These are phyloP conservation scores for Perithous albicinctus DNA, from an alignment of 2,888 invertebrate genomes.

Conservation along the genomic window DNA sequence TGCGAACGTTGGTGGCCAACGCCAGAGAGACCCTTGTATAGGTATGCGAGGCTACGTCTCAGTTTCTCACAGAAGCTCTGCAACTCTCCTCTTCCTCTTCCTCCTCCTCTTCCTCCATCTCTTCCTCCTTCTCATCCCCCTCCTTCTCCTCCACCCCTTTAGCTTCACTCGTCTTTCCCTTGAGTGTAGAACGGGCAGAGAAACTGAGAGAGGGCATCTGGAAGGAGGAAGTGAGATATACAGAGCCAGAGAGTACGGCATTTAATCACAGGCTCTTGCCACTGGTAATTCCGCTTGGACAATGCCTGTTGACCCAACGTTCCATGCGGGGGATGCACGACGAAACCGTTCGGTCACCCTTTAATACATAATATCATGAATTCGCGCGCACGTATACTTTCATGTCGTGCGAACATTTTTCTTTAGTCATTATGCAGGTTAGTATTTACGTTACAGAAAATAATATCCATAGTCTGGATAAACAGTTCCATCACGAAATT, in stretches of 20 bases:
- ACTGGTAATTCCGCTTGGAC: constrained; percentile 75
- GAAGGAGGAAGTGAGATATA: constrained; percentile 26
- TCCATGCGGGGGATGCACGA: constrained; percentile 48
- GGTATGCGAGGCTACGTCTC: constrained; percentile 66
- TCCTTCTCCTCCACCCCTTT: constrained; percentile 15
- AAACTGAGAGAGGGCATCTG: constrained; percentile 2
- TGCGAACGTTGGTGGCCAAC: constrained; percentile 59
- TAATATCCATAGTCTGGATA: not conserved
- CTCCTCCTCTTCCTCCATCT: no score
- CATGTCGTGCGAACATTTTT: not conserved
- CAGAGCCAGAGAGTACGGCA: constrained; percentile 53
- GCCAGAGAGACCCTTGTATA: constrained; percentile 64
- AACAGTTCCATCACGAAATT: not conserved
- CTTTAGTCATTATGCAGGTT: not conserved
- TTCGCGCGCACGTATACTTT: constrained; percentile 2
- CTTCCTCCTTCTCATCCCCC: no score
- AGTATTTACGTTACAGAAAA: not conserved
- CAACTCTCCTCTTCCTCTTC: no score
- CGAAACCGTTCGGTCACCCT: constrained; percentile 65
- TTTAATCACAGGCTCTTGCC: constrained; percentile 75
- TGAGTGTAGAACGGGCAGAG: constrained; percentile 35
- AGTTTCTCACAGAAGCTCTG: constrained; percentile 44
- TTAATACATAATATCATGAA: constrained; percentile 69
- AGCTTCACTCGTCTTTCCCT: constrained; percentile 29
- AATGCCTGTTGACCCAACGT: constrained; percentile 53